phyloP scores from a whole-genome alignment of 1,140 invertebrate species.

The Cecropterus lyciades region DNA sequence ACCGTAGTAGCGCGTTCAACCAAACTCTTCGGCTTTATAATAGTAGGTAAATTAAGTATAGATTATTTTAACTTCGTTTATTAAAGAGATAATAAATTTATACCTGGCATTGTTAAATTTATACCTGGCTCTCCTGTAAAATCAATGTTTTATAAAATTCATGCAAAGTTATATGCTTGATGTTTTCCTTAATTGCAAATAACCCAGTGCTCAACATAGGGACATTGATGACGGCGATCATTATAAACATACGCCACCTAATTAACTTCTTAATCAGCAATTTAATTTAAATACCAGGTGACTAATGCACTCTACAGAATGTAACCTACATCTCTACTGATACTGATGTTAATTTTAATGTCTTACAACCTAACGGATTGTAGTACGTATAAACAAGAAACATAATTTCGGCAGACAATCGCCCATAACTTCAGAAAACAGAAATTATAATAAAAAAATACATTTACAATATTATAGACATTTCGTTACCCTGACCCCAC shows the following conservation, averaged over 20 bases:
- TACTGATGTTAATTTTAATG: background rate
- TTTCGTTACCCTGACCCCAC: conserved; percentile 31
- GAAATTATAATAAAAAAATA: background rate
- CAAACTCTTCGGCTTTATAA: too few species aligned
- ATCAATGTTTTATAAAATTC: too few species aligned
- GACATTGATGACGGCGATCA: background rate
- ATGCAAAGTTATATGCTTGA: too few species aligned
- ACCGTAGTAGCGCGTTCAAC: too few species aligned
- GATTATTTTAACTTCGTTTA: too few species aligned
- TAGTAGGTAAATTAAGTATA: too few species aligned
- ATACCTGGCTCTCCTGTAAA: too few species aligned
- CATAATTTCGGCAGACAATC: too few species aligned
- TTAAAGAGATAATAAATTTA: too few species aligned
- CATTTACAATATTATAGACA: background rate
- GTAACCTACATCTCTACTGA: background rate
- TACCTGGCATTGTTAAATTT: too few species aligned
- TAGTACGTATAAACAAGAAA: too few species aligned
- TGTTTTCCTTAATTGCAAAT: background rate
- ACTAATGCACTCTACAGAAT: background rate
- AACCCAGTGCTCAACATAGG: background rate
- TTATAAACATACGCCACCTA: background rate
- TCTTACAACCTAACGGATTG: background rate
- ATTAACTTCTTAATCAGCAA: background rate
- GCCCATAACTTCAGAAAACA: background rate
- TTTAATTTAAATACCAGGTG: background rate